Evolutionary conservation across 2,888 invertebrate species (phyloP), one percentile per base, ranked within the genome.

Genomic region (Trissolcus japonicus): DNA sequence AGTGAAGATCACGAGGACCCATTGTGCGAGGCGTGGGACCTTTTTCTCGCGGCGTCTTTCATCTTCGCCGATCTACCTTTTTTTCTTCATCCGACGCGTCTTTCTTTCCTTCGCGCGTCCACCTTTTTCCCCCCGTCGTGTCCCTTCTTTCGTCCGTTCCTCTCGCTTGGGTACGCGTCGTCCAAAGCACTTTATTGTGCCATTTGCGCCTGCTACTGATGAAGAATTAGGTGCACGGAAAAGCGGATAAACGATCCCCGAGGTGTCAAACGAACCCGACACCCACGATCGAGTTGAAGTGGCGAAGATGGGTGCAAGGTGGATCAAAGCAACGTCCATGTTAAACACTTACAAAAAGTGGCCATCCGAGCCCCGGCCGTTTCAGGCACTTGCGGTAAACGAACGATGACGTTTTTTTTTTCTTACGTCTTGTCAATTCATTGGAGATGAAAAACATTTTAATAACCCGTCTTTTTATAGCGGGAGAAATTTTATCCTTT

Each of bases 21-120:
- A 86, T 88, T 88, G 86, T 88, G 80, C 82, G 83, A 83, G 84
- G 84, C 88, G 87, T 88, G 87, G 88, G 88, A 88, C 85, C 83
- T 79, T 81, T 80, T 76, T 79, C 69, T 78, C 79, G 83, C 87
- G 87, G 88, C 82, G 14, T 76, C 87, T 88, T 88, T 88, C 86
- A 88, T 88, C 88, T 84, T 77, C 60, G 79, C 76, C 81, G 80
- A 83, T 83, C 83, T 83, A 80, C 82, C 76, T 60, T 67, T 78
- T 63, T 61, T 78, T 66, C 19, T n/a, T n/a, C 54, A 56, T 67
- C 57, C 63, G 55, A 1, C 65, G 41, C 65, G 66, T 76, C 79
- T 78, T 76, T 79, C 79, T 83, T 83, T 83, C 80, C 81, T 81
- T 73, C 74, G 71, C 78, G 66, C 80, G 83, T 67, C 43, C 62